Evolutionary conservation across 2,113 vertebrate species (phyloP).

Genomic region (Bungarus multicinctus): DNA sequence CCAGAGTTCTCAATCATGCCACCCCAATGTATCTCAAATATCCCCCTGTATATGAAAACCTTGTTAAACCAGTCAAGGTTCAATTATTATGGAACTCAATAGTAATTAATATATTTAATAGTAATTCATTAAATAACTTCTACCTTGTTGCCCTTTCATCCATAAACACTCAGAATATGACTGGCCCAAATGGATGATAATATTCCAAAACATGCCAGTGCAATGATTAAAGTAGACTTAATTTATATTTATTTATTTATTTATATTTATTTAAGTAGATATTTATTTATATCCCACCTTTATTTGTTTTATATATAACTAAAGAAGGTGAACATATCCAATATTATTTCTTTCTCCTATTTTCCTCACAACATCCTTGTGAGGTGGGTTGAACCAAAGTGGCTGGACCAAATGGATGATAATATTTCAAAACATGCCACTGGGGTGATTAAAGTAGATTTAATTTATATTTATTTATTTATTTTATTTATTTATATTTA

Average conservation of each 20-base stretch:
- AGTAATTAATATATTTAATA: background rate
- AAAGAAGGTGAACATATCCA: background rate
- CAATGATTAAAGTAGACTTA: too few relatives aligned
- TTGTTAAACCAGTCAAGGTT: background rate
- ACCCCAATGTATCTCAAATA: background rate
- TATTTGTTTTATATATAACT: background rate
- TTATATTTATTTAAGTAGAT: too few relatives aligned
- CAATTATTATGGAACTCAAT: background rate
- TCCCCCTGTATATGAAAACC: background rate
- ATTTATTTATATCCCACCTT: background rate
- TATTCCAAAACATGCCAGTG: too few relatives aligned
- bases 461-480: too few relatives aligned
- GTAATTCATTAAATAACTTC: background rate
- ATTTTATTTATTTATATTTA: too few relatives aligned
- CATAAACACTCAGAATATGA: background rate
- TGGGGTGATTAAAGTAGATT: too few relatives aligned
- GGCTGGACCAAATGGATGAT: background rate
- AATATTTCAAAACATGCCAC: too few relatives aligned
- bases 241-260: too few relatives aligned
- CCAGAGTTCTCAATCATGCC: background rate
- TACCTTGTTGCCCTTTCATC: background rate
- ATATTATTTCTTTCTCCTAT: background rate
- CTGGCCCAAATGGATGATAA: too few relatives aligned
- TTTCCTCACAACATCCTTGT: background rate
- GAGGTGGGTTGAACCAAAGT: background rate